These are phyloP conservation scores for Stenopsyche tienmushanensis DNA, from an alignment of 1,140 invertebrate genomes.

Conservation along the genomic window DNA sequence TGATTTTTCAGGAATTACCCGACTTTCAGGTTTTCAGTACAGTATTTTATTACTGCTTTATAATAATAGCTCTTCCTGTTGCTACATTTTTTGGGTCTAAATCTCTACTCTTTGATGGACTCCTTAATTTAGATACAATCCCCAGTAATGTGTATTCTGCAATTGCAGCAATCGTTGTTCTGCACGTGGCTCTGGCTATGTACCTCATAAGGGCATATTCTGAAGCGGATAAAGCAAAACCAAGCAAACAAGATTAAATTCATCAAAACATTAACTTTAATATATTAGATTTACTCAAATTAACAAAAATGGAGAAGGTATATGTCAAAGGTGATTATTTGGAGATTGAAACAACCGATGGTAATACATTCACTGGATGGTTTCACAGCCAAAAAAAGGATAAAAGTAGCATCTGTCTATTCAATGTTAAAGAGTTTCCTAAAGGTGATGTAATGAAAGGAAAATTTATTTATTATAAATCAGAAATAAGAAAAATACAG, in stretches of 20 bases:
- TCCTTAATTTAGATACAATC: conserved; percentile 58
- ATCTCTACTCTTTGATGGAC: conserved; percentile 59
- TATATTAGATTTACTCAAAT: background rate
- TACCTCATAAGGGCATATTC: conserved; percentile 77
- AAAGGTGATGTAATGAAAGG: conserved; percentile 46
- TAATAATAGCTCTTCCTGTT: conserved; percentile 64
- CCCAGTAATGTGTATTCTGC: conserved; percentile 74
- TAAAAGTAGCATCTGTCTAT: conserved; percentile 52
- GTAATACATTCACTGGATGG: conserved; percentile 49
- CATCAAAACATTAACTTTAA: background rate
- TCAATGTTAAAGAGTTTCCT: conserved; percentile 49
- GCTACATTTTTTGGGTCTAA: conserved; percentile 62
- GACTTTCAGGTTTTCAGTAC: conserved; percentile 63
- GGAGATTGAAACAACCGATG: conserved; percentile 51
- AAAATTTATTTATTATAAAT: conserved; percentile 49
- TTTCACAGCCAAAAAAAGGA: conserved; percentile 52
- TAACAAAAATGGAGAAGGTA: conserved; percentile 48
- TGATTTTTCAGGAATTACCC: conserved; percentile 54
- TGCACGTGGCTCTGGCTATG: conserved; percentile 72
- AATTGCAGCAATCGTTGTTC: conserved; percentile 65
- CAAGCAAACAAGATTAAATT: conserved; percentile 50
- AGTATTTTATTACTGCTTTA: conserved; percentile 63
- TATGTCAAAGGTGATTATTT: conserved; percentile 53
- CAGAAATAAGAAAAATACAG: conserved; percentile 49
- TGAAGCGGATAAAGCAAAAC: conserved; percentile 49